Evolutionary conservation across 2,888 invertebrate species (phyloP).

Genomic region (Drosophila percnosoma): DNA sequence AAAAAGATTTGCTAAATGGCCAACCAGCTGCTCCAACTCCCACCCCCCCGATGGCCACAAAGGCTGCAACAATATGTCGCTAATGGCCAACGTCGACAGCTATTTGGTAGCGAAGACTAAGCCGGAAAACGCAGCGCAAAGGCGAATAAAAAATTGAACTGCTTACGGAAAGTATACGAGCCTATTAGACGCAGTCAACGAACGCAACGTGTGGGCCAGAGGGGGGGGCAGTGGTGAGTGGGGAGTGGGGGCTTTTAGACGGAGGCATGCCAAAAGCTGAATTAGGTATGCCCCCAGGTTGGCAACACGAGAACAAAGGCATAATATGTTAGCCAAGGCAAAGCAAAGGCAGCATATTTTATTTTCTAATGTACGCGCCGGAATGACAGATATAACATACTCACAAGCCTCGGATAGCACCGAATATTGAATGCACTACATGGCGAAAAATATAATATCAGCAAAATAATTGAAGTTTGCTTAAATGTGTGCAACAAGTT

Average conservation of each 20-base stretch:
- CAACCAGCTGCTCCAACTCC: conserved; percentile 2
- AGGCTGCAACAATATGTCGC: conserved; percentile 54
- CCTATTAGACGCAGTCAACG: conserved; percentile 68
- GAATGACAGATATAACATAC: conserved; percentile 59
- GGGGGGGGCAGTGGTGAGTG: background rate
- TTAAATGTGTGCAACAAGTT: background rate
- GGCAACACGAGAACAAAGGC: conserved; percentile 52
- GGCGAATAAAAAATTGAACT: conserved; percentile 75
- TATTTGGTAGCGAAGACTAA: conserved; percentile 55
- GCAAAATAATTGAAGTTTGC: background rate
- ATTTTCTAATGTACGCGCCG: conserved; percentile 61
- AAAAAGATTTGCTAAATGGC: conserved; percentile 60
- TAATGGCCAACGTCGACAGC: conserved; percentile 58
- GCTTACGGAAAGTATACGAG: conserved; percentile 68
- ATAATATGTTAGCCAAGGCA: conserved; percentile 41
- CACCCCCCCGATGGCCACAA: background rate
- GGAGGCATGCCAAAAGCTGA: conserved; percentile 44
- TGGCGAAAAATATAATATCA: background rate
- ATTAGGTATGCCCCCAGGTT: conserved; percentile 57
- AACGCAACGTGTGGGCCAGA: conserved; percentile 6
- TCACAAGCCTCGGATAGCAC: background rate
- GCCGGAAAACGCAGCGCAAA: conserved; percentile 58
- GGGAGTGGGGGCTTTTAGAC: conserved; percentile 29
- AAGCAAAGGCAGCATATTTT: conserved; percentile 69
- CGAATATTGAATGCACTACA: conserved; percentile 25